A percentile compares a stretch with the other conserved stretches of the same genome.
These are phyloP conservation scores for Coptotermes formosanus DNA, from an alignment of 1,140 invertebrate species.

Conservation along the genomic window DNA sequence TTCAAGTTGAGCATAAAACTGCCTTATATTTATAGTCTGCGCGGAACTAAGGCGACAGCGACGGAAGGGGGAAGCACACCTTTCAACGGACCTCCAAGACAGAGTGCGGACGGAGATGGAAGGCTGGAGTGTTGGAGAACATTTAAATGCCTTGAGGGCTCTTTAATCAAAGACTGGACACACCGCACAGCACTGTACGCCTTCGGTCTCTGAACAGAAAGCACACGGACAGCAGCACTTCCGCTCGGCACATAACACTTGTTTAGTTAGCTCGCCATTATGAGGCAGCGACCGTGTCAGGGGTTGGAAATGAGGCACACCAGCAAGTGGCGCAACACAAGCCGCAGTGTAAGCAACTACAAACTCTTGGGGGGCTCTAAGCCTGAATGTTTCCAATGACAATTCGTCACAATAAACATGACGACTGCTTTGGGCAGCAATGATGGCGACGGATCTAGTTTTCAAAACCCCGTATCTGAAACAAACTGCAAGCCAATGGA, in stretches of 20 bases:
- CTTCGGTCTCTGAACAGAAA: not conserved
- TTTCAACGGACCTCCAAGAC: not conserved
- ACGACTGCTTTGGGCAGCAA: too few species aligned
- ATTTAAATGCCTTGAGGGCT: conserved; percentile 15
- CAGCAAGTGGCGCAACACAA: too few species aligned
- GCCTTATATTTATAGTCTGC: not conserved
- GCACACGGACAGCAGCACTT: not conserved
- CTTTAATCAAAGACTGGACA: conserved; percentile 16
- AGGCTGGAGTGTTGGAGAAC: not conserved
- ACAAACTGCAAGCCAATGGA: too few species aligned
- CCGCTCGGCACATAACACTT: not conserved
- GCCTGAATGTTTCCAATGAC: too few species aligned
- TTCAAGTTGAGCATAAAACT: too few species aligned
- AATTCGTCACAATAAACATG: too few species aligned
- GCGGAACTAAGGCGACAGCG: not conserved
- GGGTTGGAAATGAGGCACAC: not conserved
- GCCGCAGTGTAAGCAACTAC: too few species aligned
- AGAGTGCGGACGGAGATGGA: not conserved
- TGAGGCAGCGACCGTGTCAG: not conserved
- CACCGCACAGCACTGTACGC: not conserved
- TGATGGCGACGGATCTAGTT: too few species aligned
- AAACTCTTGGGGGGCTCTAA: too few species aligned
- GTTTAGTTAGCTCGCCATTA: not conserved
- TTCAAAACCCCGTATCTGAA: too few species aligned
- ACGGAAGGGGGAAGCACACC: not conserved